These are phyloP conservation scores for Sterrhoptilus dennistouni DNA, from an alignment of 2,113 vertebrate genomes.

Conservation along the genomic window DNA sequence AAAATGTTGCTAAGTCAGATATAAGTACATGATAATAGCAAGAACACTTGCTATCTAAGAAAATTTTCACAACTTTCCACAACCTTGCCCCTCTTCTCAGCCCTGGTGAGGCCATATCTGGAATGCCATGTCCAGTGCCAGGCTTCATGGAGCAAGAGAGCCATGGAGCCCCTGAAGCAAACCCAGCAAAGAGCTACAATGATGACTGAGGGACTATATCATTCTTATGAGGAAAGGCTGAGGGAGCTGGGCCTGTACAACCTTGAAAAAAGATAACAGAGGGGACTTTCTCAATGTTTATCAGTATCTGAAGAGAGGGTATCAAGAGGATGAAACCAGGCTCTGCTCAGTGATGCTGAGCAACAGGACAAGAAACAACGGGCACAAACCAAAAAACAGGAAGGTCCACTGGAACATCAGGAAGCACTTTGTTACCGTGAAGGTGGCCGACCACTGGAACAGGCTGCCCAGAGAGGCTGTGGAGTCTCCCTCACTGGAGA, in stretches of 20 bases:
- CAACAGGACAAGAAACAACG: neutral
- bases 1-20: neutral
- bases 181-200: neutral
- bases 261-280: neutral
- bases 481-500: neutral
- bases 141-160: neutral
- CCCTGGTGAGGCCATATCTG: neutral
- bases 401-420: neutral
- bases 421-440: neutral
- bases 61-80: neutral
- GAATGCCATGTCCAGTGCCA: neutral
- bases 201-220: neutral
- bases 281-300: neutral
- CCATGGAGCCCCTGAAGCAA: neutral
- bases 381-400: neutral
- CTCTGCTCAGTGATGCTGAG: neutral
- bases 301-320: neutral
- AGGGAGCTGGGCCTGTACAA: neutral
- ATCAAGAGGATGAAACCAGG: neutral
- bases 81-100: neutral
- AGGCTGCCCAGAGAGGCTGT: neutral
- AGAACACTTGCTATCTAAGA: too few species aligned
- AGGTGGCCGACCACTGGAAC: neutral
- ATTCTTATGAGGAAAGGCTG: accelerated
- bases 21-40: accelerated